phyloP scores from a whole-genome alignment of 2,888 invertebrate species.

The Pammene fasciana region DNA sequence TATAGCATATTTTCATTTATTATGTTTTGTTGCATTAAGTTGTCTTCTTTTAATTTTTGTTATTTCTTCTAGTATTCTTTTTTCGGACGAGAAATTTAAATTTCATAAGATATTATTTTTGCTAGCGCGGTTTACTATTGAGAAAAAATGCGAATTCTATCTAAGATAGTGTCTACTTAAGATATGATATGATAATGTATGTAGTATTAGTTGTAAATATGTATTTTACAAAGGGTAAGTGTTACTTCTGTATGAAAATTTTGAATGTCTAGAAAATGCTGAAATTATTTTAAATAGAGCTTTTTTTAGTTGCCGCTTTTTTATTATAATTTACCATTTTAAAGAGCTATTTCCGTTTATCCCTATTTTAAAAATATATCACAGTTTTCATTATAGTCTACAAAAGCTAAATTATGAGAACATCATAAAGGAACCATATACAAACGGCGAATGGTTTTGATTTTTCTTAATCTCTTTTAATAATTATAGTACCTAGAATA shows the following conservation, averaged over 20 bases:
- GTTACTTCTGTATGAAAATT: slow-evolving; percentile 49
- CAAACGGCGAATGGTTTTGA: slow-evolving; percentile 42
- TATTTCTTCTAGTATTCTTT: slow-evolving; percentile 3
- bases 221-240: slow-evolving; percentile 53
- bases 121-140: slow-evolving; percentile 32
- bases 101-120: slow-evolving; percentile 28
- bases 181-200: slow-evolving; percentile 31
- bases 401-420: slow-evolving; percentile 58
- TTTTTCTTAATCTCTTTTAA: slow-evolving; percentile 13
- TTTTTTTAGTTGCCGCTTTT: slow-evolving; percentile 74
- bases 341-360: slow-evolving; percentile 45
- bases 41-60: not conserved
- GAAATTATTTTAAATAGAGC: slow-evolving; percentile 57
- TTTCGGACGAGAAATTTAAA: not conserved
- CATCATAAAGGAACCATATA: slow-evolving; percentile 34
- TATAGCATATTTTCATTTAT: slow-evolving; percentile 27
- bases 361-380: slow-evolving; percentile 45
- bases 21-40: slow-evolving; percentile 25
- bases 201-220: slow-evolving; percentile 44
- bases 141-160: not conserved
- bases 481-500: slow-evolving; percentile 24
- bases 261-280: slow-evolving; percentile 56
- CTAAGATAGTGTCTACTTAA: slow-evolving; percentile 5
- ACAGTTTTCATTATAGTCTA: slow-evolving; percentile 43
- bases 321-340: slow-evolving; percentile 56